Conservation (phyloP, 1,140 invertebrate species). For the Ylistrum balloti region DNA sequence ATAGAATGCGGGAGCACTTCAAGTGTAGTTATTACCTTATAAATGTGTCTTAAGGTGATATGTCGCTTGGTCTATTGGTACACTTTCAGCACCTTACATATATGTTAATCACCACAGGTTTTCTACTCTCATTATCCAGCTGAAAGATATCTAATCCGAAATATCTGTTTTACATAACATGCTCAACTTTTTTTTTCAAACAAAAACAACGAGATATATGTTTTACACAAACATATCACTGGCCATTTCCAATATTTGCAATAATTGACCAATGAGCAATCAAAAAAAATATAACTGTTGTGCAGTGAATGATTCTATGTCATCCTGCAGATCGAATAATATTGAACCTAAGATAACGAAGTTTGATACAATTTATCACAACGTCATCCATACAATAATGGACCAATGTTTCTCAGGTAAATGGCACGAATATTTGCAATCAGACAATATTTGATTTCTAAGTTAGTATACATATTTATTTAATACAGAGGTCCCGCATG, state of each 20-base stretch:
- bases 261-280: background rate
- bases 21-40: background rate
- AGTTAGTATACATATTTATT: background rate
- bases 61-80: background rate
- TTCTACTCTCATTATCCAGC: too few relatives aligned
- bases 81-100: background rate
- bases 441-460: constrained; percentile 39
- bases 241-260: background rate
- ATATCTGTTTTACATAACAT: too few relatives aligned
- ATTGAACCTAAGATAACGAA: background rate
- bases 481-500: background rate
- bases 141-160: too few relatives aligned
- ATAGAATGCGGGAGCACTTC: background rate
- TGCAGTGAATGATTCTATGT: too few relatives aligned
- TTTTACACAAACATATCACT: background rate
- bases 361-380: constrained; percentile 9
- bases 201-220: too few relatives aligned
- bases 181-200: too few relatives aligned
- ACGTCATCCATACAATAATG: background rate
- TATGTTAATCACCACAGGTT: background rate
- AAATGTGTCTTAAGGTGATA: background rate
- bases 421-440: constrained; percentile 35
- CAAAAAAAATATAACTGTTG: too few relatives aligned
- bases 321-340: background rate
- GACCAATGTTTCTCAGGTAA: constrained; percentile 7